These are phyloP conservation scores for Dermochelys coriacea DNA, from an alignment of 2,797 vertebrate genomes.

Conservation along the genomic window DNA sequence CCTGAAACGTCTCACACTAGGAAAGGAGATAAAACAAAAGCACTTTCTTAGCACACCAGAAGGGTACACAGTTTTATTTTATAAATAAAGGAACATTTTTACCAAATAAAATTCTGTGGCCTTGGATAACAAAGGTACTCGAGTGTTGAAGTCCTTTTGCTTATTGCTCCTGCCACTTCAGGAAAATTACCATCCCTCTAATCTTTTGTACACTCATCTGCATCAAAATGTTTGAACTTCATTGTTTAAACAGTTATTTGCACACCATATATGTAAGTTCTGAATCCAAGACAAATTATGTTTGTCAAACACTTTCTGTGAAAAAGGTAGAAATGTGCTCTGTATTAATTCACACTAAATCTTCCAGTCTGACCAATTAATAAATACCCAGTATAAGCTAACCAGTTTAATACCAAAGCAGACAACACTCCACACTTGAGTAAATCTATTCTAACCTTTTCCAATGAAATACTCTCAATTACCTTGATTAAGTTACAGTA, in stretches of 20 bases:
- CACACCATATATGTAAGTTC: conserved; percentile 48
- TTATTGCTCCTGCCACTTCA: background rate
- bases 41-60: background rate
- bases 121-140: background rate
- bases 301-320: conserved; percentile 58
- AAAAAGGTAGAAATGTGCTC: conserved; percentile 57
- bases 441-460: conserved; percentile 7
- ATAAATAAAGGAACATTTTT: background rate
- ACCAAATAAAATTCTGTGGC: background rate
- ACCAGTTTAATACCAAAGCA: conserved; percentile 36
- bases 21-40: background rate
- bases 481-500: conserved; percentile 37
- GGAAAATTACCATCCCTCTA: background rate
- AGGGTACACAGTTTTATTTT: background rate
- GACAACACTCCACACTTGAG: conserved; percentile 38
- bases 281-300: conserved; percentile 34
- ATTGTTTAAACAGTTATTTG: background rate
- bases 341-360: conserved; percentile 51
- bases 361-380: conserved; percentile 34
- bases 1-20: rapidly evolving
- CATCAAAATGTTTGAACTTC: conserved; percentile 31
- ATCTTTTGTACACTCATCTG: background rate
- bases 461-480: conserved; percentile 61
- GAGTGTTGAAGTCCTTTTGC: background rate
- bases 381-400: background rate